These are phyloP conservation scores for Pempheris klunzingeri DNA, from an alignment of 2,797 vertebrate species.

Conservation along the genomic window DNA sequence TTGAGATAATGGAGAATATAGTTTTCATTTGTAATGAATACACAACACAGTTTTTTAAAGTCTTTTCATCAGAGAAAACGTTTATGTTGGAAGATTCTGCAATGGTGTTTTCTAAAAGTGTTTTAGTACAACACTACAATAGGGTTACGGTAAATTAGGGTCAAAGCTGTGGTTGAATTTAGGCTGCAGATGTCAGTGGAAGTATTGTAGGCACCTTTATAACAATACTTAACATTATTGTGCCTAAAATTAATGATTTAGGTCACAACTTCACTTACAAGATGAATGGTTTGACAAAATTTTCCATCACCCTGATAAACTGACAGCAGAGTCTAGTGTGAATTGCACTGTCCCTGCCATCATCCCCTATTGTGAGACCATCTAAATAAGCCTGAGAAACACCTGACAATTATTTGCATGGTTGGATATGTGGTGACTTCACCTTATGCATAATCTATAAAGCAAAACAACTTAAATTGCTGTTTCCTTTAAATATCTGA, in stretches of 20 bases:
- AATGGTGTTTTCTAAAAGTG: no score
- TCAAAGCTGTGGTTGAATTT: neutral
- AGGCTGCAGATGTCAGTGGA: no score
- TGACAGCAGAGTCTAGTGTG: neutral
- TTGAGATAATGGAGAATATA: slow-evolving; percentile 19
- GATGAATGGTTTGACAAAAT: neutral
- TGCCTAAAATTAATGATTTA: neutral
- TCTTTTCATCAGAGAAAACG: neutral
- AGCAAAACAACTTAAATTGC: neutral
- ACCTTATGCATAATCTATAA: neutral
- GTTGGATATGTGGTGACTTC: neutral
- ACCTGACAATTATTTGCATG: neutral
- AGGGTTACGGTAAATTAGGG: neutral
- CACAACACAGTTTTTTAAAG: neutral
- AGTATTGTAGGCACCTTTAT: neutral
- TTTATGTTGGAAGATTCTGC: neutral
- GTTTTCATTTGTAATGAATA: slow-evolving; percentile 6
- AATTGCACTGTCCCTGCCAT: neutral
- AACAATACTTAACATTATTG: neutral
- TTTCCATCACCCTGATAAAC: neutral
- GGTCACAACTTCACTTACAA: neutral
- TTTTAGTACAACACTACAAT: neutral
- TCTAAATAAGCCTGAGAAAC: neutral
- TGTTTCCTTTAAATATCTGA: neutral
- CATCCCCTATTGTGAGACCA: neutral